phyloP scores from a whole-genome alignment of 2,888 invertebrate genomes.

The Pristionchus entomophagus region DNA sequence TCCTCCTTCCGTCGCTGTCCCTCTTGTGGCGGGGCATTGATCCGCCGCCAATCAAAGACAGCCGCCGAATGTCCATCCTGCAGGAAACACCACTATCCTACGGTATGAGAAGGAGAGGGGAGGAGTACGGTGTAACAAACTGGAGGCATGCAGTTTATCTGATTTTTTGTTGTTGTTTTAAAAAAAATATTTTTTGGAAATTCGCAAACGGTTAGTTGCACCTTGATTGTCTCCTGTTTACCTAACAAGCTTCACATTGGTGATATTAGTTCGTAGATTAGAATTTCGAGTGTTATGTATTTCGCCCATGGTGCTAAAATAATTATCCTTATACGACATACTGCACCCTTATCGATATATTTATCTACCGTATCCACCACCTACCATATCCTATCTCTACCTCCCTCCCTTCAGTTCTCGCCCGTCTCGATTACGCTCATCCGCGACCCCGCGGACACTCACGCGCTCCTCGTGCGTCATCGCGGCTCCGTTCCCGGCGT shows the following conservation, averaged over 20 bases:
- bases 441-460: slow-evolving; percentile 76
- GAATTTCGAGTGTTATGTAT: too few species aligned
- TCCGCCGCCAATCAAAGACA: slow-evolving; percentile 68
- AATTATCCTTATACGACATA: too few species aligned
- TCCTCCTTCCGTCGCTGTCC: slow-evolving; percentile 77
- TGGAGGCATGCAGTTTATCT: too few species aligned
- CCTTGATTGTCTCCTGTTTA: too few species aligned
- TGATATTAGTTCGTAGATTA: too few species aligned
- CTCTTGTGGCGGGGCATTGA: slow-evolving; percentile 76
- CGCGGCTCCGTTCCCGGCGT: slow-evolving; percentile 78
- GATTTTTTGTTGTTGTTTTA: too few species aligned
- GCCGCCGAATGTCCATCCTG: slow-evolving; percentile 69
- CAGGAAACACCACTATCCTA: slow-evolving; percentile 69
- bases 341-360: too few species aligned
- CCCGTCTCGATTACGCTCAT: slow-evolving; percentile 79
- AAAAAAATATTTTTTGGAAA: too few species aligned
- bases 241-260: too few species aligned
- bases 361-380: too few species aligned
- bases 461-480: slow-evolving; percentile 79
- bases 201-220: too few species aligned
- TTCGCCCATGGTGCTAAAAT: too few species aligned
- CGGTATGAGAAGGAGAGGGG: slow-evolving; percentile 58
- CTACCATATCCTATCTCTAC: not conserved
- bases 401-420: slow-evolving; percentile 68
- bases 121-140: not conserved